Base-by-base conservation (phyloP, 2,888 invertebrate genomes). In the Morpho helenor region DNA sequence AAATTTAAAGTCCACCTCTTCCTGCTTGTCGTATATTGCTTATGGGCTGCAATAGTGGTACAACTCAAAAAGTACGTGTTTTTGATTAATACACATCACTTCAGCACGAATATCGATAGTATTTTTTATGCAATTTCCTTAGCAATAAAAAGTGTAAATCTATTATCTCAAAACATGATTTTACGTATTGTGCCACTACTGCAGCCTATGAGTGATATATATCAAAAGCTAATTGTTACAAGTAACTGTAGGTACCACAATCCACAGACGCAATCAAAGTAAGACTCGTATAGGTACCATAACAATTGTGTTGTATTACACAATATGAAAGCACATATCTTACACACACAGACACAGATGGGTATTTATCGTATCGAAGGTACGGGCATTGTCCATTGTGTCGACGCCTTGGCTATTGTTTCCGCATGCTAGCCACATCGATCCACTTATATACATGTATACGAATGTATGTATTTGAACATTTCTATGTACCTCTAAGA, bases 351-450 rank as follows among this genome's bases (percentile, higher is more conserved):
- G 79, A 80, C 79, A 79, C 68, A 73, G 68, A 62, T 71, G 81
- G 77, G 81, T 84, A 77, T 73, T 79, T 79, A 79, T 82, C 76
- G 80, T 79, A 80, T 83, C 79, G 79, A 74, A 79, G 79, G 79
- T 74, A 80, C 73, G 70, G 75, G 82, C 81, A 87, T 88, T 89
- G 89, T 89, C 89, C 89, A 89, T 88, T 89, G 88, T 87, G 81
- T 83, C 71, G 78, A 77, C 81, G 81, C 78, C 80, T 80, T 80
- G 66, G 73, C 85, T 77, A 88, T 89, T 89, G 88, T 89, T 89
- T 72, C 73, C 71, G 68, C 78, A 73, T 75, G 59, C 76, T 79
- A 78, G 67, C 73, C 79, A 79, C 77, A 81, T 76, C 74, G 68
- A 74, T 69, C 64, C 61, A 63, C 60, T 57, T 60, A 67, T 61